Evolutionary conservation across 2,113 vertebrate genomes (phyloP).

Genomic region (Nanorana parkeri): DNA sequence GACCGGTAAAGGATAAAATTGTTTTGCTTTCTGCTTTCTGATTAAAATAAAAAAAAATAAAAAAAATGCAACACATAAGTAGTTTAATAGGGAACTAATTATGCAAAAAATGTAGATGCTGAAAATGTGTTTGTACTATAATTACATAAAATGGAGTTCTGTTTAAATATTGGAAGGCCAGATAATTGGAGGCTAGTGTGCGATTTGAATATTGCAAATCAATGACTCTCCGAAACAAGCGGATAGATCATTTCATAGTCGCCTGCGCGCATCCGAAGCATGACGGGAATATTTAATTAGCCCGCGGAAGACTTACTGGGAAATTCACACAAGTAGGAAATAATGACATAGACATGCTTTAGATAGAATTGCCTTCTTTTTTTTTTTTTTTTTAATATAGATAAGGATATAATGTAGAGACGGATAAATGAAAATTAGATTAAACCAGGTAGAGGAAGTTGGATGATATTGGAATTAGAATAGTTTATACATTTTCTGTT

Average conservation of each 20-base stretch:
- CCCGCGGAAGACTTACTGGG: slow-evolving; percentile 55
- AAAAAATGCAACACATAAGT: slow-evolving; percentile 76
- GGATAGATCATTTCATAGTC: slow-evolving; percentile 72
- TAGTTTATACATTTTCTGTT: slow-evolving; percentile 5
- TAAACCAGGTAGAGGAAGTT: slow-evolving; percentile 24
- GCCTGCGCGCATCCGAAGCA: slow-evolving; percentile 68
- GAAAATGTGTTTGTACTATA: slow-evolving; percentile 84
- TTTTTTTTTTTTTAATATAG: slow-evolving; percentile 5
- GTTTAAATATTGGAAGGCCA: slow-evolving; percentile 82
- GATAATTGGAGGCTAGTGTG: slow-evolving; percentile 81
- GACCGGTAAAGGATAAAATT: slow-evolving; percentile 80
- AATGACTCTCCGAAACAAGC: slow-evolving; percentile 74
- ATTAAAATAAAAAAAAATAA: slow-evolving; percentile 74
- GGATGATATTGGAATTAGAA: slow-evolving; percentile 2
- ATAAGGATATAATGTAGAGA: slow-evolving; percentile 5
- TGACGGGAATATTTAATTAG: slow-evolving; percentile 66
- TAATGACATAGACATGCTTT: slow-evolving; percentile 36
- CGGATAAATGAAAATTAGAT: slow-evolving; percentile 38
- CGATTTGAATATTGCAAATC: slow-evolving; percentile 82
- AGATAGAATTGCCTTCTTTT: neutral
- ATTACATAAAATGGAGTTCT: slow-evolving; percentile 87
- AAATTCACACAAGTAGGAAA: slow-evolving; percentile 60
- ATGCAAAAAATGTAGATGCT: slow-evolving; percentile 80
- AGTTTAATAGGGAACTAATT: slow-evolving; percentile 86
- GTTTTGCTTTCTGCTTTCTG: slow-evolving; percentile 79